phyloP scores from a whole-genome alignment of 2,888 invertebrate genomes.

The Apamea anceps region DNA sequence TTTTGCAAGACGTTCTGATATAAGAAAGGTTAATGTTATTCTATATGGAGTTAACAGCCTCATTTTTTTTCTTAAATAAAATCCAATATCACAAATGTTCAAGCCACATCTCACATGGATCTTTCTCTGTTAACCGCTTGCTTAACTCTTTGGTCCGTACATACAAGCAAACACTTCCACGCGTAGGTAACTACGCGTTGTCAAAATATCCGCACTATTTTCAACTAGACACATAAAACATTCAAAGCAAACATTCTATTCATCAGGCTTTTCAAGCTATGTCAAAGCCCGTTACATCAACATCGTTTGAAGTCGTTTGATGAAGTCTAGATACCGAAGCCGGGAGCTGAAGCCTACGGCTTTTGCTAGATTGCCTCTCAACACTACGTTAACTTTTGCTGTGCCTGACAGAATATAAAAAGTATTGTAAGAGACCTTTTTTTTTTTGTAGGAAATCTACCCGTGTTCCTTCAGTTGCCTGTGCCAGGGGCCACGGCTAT shows the following conservation, averaged over 20 bases:
- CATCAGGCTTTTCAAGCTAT: constrained; percentile 39
- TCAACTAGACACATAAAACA: constrained; percentile 14
- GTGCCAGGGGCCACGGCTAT: no score
- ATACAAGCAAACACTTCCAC: not conserved
- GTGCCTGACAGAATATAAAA: constrained; percentile 26
- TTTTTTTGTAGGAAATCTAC: no score
- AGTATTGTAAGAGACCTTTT: not conserved
- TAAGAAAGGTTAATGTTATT: not conserved
- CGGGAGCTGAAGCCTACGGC: constrained; percentile 32
- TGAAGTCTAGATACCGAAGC: constrained; percentile 54
- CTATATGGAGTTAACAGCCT: not conserved
- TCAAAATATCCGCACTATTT: constrained; percentile 40
- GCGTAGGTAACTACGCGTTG: not conserved
- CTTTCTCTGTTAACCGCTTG: not conserved
- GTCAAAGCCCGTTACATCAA: constrained; percentile 53
- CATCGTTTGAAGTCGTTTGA: constrained; percentile 57
- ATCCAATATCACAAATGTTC: not conserved
- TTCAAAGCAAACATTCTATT: constrained; percentile 49
- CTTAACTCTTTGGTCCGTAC: not conserved
- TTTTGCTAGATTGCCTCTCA: constrained; percentile 45
- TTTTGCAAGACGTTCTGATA: not conserved
- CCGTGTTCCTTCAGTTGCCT: no score
- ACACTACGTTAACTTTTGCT: constrained; percentile 27
- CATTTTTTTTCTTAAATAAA: not conserved
- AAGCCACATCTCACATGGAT: not conserved